Percentiles rank a stretch among this genome's conserved stretches.
Evolutionary conservation across 2,888 invertebrate species (phyloP).

Genomic region (Masnerella sp.): DNA sequence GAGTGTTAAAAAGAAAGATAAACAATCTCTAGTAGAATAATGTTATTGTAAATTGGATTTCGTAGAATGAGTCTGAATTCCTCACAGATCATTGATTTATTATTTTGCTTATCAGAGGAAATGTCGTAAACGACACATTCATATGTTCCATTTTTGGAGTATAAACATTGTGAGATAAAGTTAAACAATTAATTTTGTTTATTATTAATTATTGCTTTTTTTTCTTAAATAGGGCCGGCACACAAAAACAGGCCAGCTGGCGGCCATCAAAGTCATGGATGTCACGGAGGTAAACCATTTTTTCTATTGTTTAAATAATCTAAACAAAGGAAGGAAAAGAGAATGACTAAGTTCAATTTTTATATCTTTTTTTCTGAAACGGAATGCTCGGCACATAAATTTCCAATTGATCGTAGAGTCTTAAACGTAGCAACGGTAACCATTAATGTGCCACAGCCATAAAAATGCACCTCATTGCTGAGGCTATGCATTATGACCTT

Average conservation of each 20-base stretch:
- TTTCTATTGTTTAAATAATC: conserved; percentile 4
- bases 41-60: conserved; percentile 11
- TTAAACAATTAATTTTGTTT: background rate
- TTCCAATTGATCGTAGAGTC: conserved; percentile 18
- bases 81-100: conserved; percentile 26
- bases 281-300: conserved; percentile 87
- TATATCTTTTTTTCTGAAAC: background rate
- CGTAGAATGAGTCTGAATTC: conserved; percentile 20
- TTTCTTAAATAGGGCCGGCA: conserved; percentile 90
- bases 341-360: background rate
- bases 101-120: conserved; percentile 15
- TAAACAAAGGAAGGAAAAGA: too few relatives aligned
- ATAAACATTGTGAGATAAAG: background rate
- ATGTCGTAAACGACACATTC: background rate
- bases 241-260: conserved; percentile 99
- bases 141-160: too few relatives aligned
- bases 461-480: conserved; percentile 44
- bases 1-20: conserved; percentile 17
- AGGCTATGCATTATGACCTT: conserved; percentile 47
- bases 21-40: conserved; percentile 12
- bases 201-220: conserved; percentile 22
- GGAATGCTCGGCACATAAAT: conserved; percentile 13
- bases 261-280: conserved; percentile 99
- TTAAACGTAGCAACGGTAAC: conserved; percentile 25
- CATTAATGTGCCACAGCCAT: conserved; percentile 33